A percentile compares a stretch with the other conserved stretches of the same genome.
These are phyloP conservation scores for Montipora sp. DNA, from an alignment of 64 coral and sea anemone genomes.

Conservation along the genomic window DNA sequence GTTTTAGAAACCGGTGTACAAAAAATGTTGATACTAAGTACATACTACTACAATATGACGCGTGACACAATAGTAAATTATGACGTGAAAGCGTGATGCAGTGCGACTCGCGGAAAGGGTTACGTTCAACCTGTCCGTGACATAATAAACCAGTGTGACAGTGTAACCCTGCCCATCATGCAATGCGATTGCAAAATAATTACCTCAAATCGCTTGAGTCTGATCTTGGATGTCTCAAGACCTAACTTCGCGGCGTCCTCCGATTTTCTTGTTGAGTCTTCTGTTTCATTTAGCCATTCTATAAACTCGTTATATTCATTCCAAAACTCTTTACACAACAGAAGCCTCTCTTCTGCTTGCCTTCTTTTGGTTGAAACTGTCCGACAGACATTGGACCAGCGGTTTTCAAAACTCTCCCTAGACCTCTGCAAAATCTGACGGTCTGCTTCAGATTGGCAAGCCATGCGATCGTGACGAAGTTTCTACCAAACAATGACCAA, in stretches of 20 bases:
- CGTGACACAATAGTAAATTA: background rate
- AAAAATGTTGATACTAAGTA: too few species aligned
- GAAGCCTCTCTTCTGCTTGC: conserved; percentile 84
- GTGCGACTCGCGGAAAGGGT: background rate
- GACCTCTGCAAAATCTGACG: conserved; percentile 68
- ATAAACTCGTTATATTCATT: conserved; percentile 94
- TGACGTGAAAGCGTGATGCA: background rate
- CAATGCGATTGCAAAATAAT: background rate
- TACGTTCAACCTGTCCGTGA: too few species aligned
- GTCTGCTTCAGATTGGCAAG: conserved; percentile 79
- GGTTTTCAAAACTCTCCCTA: conserved; percentile 92
- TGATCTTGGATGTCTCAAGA: conserved; percentile 66
- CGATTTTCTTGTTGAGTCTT: conserved; percentile 63
- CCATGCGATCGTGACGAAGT: conserved; percentile 84
- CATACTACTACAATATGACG: too few species aligned
- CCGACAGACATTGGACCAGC: conserved; percentile 85
- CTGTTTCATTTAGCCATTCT: conserved; percentile 74
- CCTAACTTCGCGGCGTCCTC: conserved; percentile 52
- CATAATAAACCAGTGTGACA: background rate
- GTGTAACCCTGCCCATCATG: background rate
- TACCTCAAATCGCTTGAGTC: conserved; percentile 81
- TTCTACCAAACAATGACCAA: conserved; percentile 53
- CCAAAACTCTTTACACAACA: conserved; percentile 88
- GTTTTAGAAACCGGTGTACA: too few species aligned
- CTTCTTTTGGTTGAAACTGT: conserved; percentile 65